phyloP scores from a whole-genome alignment of 2,888 invertebrate species.

The Protophormia terraenovae region DNA sequence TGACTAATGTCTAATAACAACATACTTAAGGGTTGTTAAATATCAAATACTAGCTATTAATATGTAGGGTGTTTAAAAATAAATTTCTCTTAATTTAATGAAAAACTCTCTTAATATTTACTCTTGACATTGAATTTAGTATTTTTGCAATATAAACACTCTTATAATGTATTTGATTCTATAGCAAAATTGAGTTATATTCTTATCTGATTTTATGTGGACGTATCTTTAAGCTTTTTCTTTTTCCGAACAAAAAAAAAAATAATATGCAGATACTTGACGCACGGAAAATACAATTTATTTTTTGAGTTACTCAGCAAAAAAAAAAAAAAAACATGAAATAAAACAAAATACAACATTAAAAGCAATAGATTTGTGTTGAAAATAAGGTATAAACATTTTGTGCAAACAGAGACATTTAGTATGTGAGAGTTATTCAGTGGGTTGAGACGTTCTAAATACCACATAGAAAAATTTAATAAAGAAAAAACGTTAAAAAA shows the following conservation, averaged over 20 bases:
- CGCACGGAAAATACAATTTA: neutral
- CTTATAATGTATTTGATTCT: neutral
- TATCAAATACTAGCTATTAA: neutral
- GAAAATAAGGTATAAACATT: conserved; percentile 16
- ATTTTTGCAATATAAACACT: neutral
- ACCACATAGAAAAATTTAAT: neutral
- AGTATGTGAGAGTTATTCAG: conserved; percentile 57
- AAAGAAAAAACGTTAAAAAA: conserved; percentile 28
- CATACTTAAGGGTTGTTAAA: neutral
- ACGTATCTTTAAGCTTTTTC: neutral
- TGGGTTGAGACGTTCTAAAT: conserved; percentile 23
- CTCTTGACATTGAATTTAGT: neutral
- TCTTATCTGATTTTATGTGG: neutral
- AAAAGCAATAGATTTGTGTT: neutral
- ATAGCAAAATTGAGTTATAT: neutral
- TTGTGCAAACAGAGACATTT: conserved; percentile 24
- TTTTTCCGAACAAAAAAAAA: neutral
- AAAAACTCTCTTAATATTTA: neutral
- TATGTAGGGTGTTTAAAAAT: neutral
- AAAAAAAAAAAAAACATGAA: neutral
- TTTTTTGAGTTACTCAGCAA: conserved; percentile 7
- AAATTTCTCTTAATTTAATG: neutral
- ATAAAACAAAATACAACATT: neutral
- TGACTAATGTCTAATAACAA: neutral
- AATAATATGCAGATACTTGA: neutral